These are phyloP conservation scores for Blera fallax DNA, from an alignment of 2,888 invertebrate genomes.

Conservation along the genomic window DNA sequence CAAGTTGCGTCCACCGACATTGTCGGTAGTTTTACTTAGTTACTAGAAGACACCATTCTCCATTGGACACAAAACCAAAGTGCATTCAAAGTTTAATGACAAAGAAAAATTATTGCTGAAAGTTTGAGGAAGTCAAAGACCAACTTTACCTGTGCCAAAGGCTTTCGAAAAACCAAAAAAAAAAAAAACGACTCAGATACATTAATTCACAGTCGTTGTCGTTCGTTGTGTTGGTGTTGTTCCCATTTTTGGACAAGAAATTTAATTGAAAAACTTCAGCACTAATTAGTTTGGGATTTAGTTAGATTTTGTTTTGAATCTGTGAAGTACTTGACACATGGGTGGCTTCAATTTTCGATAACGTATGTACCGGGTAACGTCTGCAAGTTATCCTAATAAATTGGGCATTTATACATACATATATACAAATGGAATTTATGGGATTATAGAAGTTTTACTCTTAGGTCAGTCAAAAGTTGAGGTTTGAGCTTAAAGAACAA, in stretches of 20 bases:
- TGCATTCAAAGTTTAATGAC: slow-evolving; percentile 48
- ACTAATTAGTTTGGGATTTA: slow-evolving; percentile 5
- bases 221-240: background rate
- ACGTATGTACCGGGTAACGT: background rate
- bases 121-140: slow-evolving; percentile 26
- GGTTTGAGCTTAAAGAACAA: no score
- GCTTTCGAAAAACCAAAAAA: background rate
- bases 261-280: slow-evolving; percentile 44
- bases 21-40: background rate
- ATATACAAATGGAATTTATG: no score
- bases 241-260: slow-evolving; percentile 6
- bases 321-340: background rate
- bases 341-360: background rate
- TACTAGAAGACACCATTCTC: background rate
- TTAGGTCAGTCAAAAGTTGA: no score
- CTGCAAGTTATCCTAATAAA: no score
- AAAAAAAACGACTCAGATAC: background rate
- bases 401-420: background rate
- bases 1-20: background rate
- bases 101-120: slow-evolving; percentile 46
- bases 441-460: no score
- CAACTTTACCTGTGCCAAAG: slow-evolving; percentile 18
- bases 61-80: slow-evolving; percentile 23
- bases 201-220: slow-evolving; percentile 9
- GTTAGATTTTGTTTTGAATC: background rate